A percentile compares a stretch with the other conserved stretches of the same genome.
Conservation (phyloP, 2,113 vertebrate genomes). For the Ceuthmochares aereus region DNA sequence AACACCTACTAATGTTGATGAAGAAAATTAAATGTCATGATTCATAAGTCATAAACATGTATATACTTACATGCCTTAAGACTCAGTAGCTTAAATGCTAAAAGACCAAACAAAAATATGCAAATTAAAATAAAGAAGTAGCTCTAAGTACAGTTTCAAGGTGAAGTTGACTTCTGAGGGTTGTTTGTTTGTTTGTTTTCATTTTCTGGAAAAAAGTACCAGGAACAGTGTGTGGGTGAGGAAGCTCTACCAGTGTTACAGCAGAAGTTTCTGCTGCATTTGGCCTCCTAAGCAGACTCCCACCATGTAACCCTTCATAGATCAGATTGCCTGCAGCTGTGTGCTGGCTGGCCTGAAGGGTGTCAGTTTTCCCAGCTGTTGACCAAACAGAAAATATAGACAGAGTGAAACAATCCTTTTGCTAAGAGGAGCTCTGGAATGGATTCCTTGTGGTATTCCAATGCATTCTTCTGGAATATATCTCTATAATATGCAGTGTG, state of each 20-base stretch:
- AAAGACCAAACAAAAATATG: background rate
- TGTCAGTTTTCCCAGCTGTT: background rate
- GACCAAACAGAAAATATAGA: background rate
- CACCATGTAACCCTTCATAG: background rate
- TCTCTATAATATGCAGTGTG: background rate
- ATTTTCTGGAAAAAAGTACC: background rate
- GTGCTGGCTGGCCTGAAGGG: background rate
- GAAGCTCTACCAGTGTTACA: background rate
- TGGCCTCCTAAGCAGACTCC: background rate
- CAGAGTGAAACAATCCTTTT: background rate
- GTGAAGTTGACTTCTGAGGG: constrained; percentile 16
- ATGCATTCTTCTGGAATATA: background rate
- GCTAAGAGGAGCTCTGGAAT: background rate
- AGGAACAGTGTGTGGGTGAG: background rate
- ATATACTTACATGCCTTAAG: background rate
- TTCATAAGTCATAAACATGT: constrained; percentile 57
- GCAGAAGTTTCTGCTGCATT: background rate
- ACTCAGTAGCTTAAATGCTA: constrained; percentile 39
- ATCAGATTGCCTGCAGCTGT: background rate
- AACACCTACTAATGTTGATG: constrained; percentile 29
- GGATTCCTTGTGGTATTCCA: background rate
- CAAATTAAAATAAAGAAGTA: background rate
- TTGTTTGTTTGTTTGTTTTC: background rate
- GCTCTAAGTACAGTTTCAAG: constrained; percentile 30
- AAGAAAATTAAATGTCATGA: constrained; percentile 65